Conservation (phyloP, 2,797 vertebrate genomes). For the Molossus molossus region DNA sequence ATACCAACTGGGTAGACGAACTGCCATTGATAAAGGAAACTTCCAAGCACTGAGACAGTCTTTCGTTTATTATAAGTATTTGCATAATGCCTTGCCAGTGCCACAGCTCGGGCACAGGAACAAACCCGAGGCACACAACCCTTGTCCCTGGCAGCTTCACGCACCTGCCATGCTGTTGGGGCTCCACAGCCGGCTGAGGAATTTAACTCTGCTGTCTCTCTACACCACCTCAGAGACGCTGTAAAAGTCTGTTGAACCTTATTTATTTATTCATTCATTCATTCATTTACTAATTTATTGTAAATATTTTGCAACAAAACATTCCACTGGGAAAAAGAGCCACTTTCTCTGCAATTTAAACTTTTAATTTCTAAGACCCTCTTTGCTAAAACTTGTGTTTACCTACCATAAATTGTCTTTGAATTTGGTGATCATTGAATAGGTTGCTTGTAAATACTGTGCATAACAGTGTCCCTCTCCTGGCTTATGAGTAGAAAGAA, state of each 20-base stretch:
- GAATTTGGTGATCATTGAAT: neutral
- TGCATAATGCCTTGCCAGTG: neutral
- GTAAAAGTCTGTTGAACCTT: neutral
- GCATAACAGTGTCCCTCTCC: neutral
- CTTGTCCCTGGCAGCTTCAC: neutral
- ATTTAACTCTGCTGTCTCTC: neutral
- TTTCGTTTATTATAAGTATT: neutral
- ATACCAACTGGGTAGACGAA: neutral
- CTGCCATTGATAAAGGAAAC: neutral
- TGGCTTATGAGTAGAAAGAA: neutral
- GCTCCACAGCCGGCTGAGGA: neutral
- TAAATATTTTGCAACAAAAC: conserved; percentile 15
- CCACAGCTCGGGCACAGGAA: neutral
- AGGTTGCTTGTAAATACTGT: neutral
- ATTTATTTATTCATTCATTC: neutral
- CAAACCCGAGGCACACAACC: neutral
- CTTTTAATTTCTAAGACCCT: neutral
- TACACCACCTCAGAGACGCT: neutral
- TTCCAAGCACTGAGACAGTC: neutral
- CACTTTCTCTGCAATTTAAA: conserved; percentile 9
- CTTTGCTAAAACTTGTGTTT: neutral
- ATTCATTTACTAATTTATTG: neutral
- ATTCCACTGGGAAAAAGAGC: neutral
- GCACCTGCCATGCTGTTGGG: neutral
- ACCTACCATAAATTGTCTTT: neutral